Conservation (phyloP, 2,888 invertebrate species). For the Pachymerium ferrugineum region DNA sequence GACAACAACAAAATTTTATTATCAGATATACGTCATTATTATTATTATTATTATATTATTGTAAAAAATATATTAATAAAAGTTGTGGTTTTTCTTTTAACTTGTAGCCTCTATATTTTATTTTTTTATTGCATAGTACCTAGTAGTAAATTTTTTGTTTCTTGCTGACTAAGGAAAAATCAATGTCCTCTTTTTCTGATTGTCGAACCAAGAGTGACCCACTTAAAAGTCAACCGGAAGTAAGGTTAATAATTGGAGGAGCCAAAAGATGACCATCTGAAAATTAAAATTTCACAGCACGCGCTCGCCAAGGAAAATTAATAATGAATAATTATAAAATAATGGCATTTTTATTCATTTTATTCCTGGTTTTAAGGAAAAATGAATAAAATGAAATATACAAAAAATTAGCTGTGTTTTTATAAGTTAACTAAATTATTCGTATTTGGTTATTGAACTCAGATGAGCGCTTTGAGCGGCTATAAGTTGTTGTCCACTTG, state of each 20-base stretch:
- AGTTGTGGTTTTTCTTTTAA: too few species aligned
- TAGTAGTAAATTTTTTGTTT: background rate
- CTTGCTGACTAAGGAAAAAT: background rate
- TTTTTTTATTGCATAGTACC: background rate
- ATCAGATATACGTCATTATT: constrained; percentile 25
- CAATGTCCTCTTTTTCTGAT: background rate
- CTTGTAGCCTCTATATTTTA: too few species aligned
- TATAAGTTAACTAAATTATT: too few species aligned
- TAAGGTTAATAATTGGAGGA: background rate
- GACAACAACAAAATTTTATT: constrained; percentile 3
- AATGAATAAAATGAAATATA: background rate
- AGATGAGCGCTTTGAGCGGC: background rate
- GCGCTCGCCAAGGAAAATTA: background rate
- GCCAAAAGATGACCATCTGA: background rate
- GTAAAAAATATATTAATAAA: constrained; percentile 1
- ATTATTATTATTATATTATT: background rate
- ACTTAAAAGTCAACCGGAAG: background rate
- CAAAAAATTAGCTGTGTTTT: background rate
- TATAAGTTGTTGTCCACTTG: background rate
- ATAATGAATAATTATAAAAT: background rate
- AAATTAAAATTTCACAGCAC: background rate
- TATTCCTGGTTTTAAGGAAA: background rate
- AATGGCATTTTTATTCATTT: background rate
- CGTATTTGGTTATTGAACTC: background rate
- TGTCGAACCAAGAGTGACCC: background rate